Conservation (phyloP, 2,888 invertebrate species). For the Laothoe populi region DNA sequence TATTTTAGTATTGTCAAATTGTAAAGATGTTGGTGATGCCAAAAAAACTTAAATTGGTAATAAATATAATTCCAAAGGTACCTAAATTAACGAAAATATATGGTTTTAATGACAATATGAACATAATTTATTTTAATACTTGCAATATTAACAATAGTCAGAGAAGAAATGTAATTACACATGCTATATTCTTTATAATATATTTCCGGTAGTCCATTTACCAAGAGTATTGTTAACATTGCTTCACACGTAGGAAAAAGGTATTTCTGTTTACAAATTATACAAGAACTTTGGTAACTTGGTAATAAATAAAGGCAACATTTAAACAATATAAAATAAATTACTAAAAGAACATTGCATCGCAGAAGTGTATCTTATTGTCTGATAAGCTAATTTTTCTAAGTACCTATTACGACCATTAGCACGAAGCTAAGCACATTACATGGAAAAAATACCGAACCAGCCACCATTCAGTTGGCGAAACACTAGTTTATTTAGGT, state of each 20-base stretch:
- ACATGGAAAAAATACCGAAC: conserved; percentile 50
- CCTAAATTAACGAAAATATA: conserved; percentile 16
- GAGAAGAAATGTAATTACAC: conserved; percentile 22
- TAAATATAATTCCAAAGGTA: conserved; percentile 21
- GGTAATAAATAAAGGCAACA: conserved; percentile 65
- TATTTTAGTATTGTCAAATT: conserved; percentile 79
- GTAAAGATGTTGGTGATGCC: conserved; percentile 36
- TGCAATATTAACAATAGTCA: conserved; percentile 26
- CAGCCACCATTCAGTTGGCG: conserved; percentile 41
- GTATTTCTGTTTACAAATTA: conserved; percentile 44
- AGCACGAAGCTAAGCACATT: conserved; percentile 48
- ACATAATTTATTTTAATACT: background rate
- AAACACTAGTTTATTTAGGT: conserved; percentile 42
- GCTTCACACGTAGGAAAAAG: conserved; percentile 23
- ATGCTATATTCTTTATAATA: background rate
- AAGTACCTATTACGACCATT: conserved; percentile 13
- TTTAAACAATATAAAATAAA: conserved; percentile 54
- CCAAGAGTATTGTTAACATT: conserved; percentile 25
- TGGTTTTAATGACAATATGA: conserved; percentile 14
- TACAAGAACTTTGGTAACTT: conserved; percentile 78
- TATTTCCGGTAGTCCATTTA: background rate
- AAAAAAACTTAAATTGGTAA: conserved; percentile 2
- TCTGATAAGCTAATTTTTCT: conserved; percentile 33
- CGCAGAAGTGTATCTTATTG: conserved; percentile 51
- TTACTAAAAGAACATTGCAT: conserved; percentile 43